phyloP scores from a whole-genome alignment of 2,888 invertebrate genomes.

The Pecten maximus region DNA sequence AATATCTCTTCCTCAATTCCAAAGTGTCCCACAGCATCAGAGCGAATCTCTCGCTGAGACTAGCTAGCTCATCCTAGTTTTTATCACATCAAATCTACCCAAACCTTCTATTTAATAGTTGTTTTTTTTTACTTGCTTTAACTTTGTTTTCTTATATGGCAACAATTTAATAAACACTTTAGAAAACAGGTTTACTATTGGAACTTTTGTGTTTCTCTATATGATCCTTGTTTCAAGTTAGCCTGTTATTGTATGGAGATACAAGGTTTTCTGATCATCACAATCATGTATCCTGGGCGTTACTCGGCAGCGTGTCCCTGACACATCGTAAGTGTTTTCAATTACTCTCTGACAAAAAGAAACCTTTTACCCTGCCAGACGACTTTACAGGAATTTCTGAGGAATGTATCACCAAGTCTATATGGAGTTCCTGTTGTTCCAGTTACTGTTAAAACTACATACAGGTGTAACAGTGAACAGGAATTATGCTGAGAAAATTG shows the following conservation, averaged over 20 bases:
- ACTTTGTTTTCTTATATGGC: background rate
- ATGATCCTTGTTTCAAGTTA: background rate
- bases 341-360: background rate
- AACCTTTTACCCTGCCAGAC: background rate
- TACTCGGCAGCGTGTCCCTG: background rate
- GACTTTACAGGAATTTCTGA: conserved; percentile 6
- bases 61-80: background rate
- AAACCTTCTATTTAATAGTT: background rate
- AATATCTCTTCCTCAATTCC: background rate
- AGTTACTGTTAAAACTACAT: background rate
- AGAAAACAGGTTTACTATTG: background rate
- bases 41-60: background rate
- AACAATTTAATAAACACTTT: background rate
- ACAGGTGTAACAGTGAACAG: background rate
- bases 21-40: background rate
- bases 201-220: background rate
- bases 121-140: background rate
- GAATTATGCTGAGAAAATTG: conserved; percentile 2
- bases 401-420: background rate
- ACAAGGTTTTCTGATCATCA: background rate
- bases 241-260: background rate
- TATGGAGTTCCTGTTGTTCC: background rate
- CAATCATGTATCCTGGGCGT: conserved; percentile 5
- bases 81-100: background rate
- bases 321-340: background rate